phyloP scores from a whole-genome alignment of 2,113 vertebrate genomes.

The Stercorarius parasiticus region DNA sequence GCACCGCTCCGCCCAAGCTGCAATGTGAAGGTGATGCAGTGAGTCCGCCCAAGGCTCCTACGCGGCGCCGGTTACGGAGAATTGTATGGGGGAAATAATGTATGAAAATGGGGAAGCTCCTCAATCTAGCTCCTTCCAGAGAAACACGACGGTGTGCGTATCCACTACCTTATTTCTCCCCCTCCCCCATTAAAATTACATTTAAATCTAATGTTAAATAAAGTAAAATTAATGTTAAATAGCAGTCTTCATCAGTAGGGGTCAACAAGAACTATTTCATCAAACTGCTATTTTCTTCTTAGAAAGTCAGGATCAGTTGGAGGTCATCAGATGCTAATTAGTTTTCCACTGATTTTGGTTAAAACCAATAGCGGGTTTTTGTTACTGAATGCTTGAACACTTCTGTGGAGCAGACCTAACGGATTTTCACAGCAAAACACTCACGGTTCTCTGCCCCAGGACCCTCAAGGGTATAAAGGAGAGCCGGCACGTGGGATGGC shows the following conservation, averaged over 20 bases:
- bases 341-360: not conserved
- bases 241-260: not conserved
- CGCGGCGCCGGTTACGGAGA: not conserved
- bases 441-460: not conserved
- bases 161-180: rapidly evolving
- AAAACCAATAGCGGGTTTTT: not conserved
- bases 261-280: not conserved
- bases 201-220: not conserved
- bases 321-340: not conserved
- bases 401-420: not conserved
- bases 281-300: not conserved
- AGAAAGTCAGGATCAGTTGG: not conserved
- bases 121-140: not conserved
- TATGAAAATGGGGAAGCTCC: not conserved
- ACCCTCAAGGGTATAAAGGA: not conserved
- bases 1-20: not conserved
- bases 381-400: not conserved
- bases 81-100: rapidly evolving
- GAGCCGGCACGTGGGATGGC: not conserved
- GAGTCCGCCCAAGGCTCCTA: not conserved
- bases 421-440: not conserved
- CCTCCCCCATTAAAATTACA: not conserved
- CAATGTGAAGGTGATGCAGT: not conserved
- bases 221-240: not conserved
- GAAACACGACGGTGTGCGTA: rapidly evolving